phyloP scores from a whole-genome alignment of 2,797 vertebrate species.

The Trachurus trachurus region DNA sequence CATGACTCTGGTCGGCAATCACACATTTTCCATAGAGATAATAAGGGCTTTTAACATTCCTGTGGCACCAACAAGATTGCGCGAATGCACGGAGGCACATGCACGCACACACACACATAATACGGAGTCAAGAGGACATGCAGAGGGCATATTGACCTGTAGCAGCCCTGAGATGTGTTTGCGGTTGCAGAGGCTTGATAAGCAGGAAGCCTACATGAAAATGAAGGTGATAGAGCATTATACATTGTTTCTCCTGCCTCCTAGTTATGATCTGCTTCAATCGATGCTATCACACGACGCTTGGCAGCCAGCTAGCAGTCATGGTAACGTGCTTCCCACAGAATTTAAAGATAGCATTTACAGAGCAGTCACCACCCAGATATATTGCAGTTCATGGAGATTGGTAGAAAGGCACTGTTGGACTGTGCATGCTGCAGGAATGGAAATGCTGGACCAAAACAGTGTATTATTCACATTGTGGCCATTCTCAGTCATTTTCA shows the following conservation, averaged over 20 bases:
- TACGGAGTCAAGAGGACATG: slow-evolving; percentile 24
- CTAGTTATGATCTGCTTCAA: slow-evolving; percentile 22
- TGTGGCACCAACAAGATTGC: slow-evolving; percentile 69
- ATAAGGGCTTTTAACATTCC: slow-evolving; percentile 81
- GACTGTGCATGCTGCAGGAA: slow-evolving; percentile 39
- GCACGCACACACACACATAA: slow-evolving; percentile 4
- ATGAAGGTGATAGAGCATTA: slow-evolving; percentile 58
- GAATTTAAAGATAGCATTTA: slow-evolving; percentile 79
- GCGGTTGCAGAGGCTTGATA: slow-evolving; percentile 69
- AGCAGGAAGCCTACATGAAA: slow-evolving; percentile 63
- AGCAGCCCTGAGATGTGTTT: slow-evolving; percentile 57
- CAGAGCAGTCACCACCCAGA: slow-evolving; percentile 64
- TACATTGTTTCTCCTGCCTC: slow-evolving; percentile 39
- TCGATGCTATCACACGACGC: slow-evolving; percentile 49
- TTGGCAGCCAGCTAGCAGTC: slow-evolving; percentile 66
- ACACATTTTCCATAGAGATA: slow-evolving; percentile 76
- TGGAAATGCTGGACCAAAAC: slow-evolving; percentile 41
- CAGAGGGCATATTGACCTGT: slow-evolving; percentile 68
- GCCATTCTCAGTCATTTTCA: slow-evolving; percentile 43
- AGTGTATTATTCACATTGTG: slow-evolving; percentile 36
- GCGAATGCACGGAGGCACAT: slow-evolving; percentile 40
- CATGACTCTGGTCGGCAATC: slow-evolving; percentile 71
- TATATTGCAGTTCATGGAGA: slow-evolving; percentile 44
- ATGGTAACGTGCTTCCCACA: slow-evolving; percentile 55
- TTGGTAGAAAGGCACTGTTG: slow-evolving; percentile 35